phyloP scores from a whole-genome alignment of 2,888 invertebrate species.

The Trichopoda pennipes region DNA sequence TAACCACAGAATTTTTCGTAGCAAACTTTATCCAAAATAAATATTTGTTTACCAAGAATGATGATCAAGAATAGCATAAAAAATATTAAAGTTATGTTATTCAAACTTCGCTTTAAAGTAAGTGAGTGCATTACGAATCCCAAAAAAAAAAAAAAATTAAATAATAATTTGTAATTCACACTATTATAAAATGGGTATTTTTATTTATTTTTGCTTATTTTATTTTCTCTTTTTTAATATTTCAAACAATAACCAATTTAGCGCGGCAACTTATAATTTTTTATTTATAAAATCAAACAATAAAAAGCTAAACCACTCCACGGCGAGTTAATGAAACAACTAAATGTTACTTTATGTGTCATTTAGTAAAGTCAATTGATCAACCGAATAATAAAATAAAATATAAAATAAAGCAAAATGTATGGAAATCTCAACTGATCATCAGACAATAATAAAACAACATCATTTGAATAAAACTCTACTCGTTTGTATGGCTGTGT shows the following conservation, averaged over 20 bases:
- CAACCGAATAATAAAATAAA: background rate
- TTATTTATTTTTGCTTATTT: slow-evolving; percentile 9
- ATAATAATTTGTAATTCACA: slow-evolving; percentile 35
- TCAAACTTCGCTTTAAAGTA: background rate
- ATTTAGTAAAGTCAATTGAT: background rate
- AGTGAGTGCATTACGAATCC: slow-evolving; percentile 16
- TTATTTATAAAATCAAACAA: slow-evolving; percentile 10
- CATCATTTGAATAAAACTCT: slow-evolving; percentile 1
- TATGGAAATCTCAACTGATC: background rate
- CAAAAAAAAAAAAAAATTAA: too few relatives aligned
- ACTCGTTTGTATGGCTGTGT: slow-evolving; percentile 16
- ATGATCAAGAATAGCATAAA: slow-evolving; percentile 33
- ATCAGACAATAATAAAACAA: too few relatives aligned
- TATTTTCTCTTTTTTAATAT: background rate
- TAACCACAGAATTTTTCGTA: background rate
- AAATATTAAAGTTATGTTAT: slow-evolving; percentile 31
- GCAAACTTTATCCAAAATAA: background rate
- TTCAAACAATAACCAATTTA: slow-evolving; percentile 60
- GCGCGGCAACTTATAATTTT: slow-evolving; percentile 26
- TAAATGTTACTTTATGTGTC: slow-evolving; percentile 63
- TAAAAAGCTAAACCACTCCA: slow-evolving; percentile 70
- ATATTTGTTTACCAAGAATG: slow-evolving; percentile 39
- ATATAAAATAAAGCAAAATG: background rate
- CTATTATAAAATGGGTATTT: slow-evolving; percentile 31
- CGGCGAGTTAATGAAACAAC: slow-evolving; percentile 71